Base-by-base conservation (phyloP, 2,797 vertebrate species). In the Poecilia wingei region DNA sequence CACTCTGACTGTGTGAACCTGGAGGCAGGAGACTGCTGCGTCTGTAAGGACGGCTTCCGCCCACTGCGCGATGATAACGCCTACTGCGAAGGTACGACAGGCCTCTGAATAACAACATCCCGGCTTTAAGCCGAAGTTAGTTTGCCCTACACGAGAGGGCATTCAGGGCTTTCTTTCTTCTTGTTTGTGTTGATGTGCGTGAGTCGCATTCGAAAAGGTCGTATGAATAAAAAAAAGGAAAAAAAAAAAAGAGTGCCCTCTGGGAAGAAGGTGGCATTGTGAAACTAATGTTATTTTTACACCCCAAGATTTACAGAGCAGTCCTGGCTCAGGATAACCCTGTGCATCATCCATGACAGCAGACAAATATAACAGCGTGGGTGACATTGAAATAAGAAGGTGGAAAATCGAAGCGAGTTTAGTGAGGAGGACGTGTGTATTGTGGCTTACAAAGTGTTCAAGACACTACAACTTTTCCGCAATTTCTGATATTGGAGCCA, bases 1-100 rank as follows among this genome's bases (percentile, higher is more conserved):
- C 96, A 99, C 93, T 98, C 98, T 0, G 95, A 98, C 85, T 99
- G 98, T 78, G 94, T 96, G 76, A 99, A 97, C 94, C 94, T 99
- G 76, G 97, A 98, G 81, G 97, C 97, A 51, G 97, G 96, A 79
- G 95, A 96, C 47, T 96, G 96, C 87, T 99, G 98, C 79, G 96
- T 95, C 88, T 99, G 98, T 88, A 96, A 96, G 61, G 97, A 98
- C 18, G 98, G 98, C 55, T 99, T 99, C 91, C 94, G 96, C 76
- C 95, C 98, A 22, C 97, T 99, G 78, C 95, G 98, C 36, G 97
- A 98, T 46, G 98, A 99, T 94, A 98, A 96, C 41, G 98, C 97
- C 82, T 99, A 99, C 94, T 99, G 98, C 82, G 97, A 99, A 98
- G 98, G 98, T 99, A 96, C 78, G 14, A 31, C 77, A 59, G 31